Evolutionary conservation across 2,888 invertebrate genomes (phyloP), one percentile per base, ranked within the genome.

Genomic region (Molanna angustata): DNA sequence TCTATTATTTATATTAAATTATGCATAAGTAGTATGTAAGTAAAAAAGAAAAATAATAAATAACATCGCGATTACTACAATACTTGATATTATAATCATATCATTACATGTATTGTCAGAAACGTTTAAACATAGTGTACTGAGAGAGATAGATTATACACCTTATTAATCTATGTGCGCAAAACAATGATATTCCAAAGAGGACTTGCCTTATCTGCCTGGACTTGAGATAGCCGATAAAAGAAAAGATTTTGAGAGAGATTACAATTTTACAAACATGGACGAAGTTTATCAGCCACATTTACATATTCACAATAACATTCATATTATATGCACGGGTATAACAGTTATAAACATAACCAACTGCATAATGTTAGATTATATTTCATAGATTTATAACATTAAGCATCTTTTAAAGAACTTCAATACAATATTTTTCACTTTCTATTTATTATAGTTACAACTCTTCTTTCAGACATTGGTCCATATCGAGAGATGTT

Each of bases 1-100:
- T 77, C 76, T 77, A 77, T 76, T 73, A 74, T 77, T 74, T 76
- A 74, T 77, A 75, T 42, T 54, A 51, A 35, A 42, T 47, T 32
- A 37, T 42, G 31, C 20, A 54, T 45, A 44, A 49, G 35, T 19
- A 54, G 47, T 57, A 52, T 49, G 55, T 41, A 53, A 51, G 50
- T 51, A 42, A 58, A 55, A 52, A 47, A 56, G 39, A 45, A 41
- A 49, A 52, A 32, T 37, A 49, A 40, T 13, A 27, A 45, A 20
- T 32, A 44, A n/a, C n/a, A n/a, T n/a, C n/a, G n/a, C n/a, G n/a
- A n/a, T n/a, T n/a, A n/a, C n/a, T 52, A 52, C 52, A 55, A 50
- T 55, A 55, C 45, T 49, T 43, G 49, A 52, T 53, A 49, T 33
- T n/a, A n/a, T n/a, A n/a, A 53, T 42, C 40, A 54, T 57, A 57